A percentile compares a stretch with the other conserved stretches of the same genome.
phyloP scores from a whole-genome alignment of 2,797 vertebrate genomes.

The Poeciliopsis infans region DNA sequence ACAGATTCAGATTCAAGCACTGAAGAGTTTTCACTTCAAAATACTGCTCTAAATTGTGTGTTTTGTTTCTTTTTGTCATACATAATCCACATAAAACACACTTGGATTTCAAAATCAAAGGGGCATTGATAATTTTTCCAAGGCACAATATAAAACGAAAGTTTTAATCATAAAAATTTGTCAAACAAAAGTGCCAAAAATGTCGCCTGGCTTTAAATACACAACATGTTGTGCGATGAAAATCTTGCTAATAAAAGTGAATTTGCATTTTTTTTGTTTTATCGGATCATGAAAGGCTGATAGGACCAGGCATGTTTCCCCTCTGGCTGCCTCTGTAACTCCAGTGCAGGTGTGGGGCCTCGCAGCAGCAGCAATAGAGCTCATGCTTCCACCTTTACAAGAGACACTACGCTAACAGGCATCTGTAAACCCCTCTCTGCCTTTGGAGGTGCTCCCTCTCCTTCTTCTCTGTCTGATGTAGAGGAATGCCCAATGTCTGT shows the following conservation, averaged over 20 bases:
- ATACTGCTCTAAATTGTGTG: not conserved
- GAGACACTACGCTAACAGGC: slow-evolving; percentile 10
- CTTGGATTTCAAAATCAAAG: not conserved
- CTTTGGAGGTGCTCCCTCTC: not conserved
- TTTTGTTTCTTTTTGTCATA: not conserved
- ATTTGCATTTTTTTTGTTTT: slow-evolving; percentile 21
- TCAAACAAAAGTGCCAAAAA: not conserved
- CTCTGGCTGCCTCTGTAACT: not conserved
- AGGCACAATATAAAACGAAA: not conserved
- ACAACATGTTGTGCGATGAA: not conserved
- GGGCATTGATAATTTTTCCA: not conserved
- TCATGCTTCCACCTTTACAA: slow-evolving; percentile 26
- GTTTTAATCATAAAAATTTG: not conserved
- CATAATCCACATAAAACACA: not conserved
- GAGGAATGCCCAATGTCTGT: not conserved
- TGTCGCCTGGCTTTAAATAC: not conserved
- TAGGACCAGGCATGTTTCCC: slow-evolving; percentile 52
- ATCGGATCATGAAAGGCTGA: slow-evolving; percentile 30
- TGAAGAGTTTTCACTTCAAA: not conserved
- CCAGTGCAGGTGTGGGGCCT: not conserved
- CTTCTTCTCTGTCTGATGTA: not conserved
- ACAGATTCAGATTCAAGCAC: not conserved
- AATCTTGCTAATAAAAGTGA: not conserved
- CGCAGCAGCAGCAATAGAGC: slow-evolving; percentile 28
- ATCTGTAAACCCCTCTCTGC: slow-evolving; percentile 34